Percentiles rank a stretch among this genome's conserved stretches.
Conservation (phyloP, 2,888 invertebrate species). For the Acleris holmiana region DNA sequence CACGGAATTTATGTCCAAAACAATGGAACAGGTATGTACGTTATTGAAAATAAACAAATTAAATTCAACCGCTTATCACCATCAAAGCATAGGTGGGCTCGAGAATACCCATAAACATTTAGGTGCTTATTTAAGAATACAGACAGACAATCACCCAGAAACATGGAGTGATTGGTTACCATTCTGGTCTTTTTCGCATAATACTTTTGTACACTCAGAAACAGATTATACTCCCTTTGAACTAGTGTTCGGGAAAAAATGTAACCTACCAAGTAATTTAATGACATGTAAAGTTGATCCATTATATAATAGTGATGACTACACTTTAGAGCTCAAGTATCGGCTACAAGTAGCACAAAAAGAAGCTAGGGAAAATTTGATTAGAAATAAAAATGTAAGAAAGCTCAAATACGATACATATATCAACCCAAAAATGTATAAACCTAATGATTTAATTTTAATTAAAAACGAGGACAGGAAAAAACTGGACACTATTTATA, state of each 20-base stretch:
- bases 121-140: slow-evolving; percentile 27
- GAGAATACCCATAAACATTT: slow-evolving; percentile 32
- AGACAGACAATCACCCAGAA: slow-evolving; percentile 26
- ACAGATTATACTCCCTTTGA: slow-evolving; percentile 21
- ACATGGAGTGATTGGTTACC: slow-evolving; percentile 21
- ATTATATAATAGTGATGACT: too few species aligned
- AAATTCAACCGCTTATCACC: slow-evolving; percentile 33
- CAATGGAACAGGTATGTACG: slow-evolving; percentile 37
- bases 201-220: too few species aligned
- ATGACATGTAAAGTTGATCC: slow-evolving; percentile 4
- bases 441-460: too few species aligned
- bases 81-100: slow-evolving; percentile 16
- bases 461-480: too few species aligned
- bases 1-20: slow-evolving; percentile 36
- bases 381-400: too few species aligned
- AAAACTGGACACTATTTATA: too few species aligned
- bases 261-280: slow-evolving; percentile 28
- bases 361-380: too few species aligned
- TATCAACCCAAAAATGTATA: too few species aligned
- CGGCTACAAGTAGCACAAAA: too few species aligned
- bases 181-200: slow-evolving; percentile 27
- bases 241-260: slow-evolving; percentile 28
- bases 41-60: slow-evolving; percentile 34
- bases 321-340: too few species aligned
- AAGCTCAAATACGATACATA: too few species aligned